Evolutionary conservation across 2,888 invertebrate genomes (phyloP).

Genomic region (Pollenia amentaria): DNA sequence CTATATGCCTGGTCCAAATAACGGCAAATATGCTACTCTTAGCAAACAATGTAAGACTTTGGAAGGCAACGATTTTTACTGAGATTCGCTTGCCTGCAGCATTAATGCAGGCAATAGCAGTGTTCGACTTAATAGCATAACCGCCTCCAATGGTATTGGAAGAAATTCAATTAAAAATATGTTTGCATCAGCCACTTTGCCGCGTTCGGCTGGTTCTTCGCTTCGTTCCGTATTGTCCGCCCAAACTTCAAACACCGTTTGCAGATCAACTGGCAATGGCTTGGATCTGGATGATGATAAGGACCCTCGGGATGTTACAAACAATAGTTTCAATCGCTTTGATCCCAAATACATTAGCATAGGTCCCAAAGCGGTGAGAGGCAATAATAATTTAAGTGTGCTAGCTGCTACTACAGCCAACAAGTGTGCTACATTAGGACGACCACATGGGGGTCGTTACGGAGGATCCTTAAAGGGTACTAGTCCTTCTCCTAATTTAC

Average conservation of each 20-base stretch:
- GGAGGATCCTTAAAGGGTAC: conserved; percentile 84
- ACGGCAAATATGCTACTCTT: conserved; percentile 96
- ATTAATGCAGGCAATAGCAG: conserved; percentile 85
- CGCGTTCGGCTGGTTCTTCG: conserved; percentile 83
- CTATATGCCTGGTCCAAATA: conserved; percentile 88
- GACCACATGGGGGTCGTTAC: conserved; percentile 83
- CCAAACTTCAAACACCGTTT: conserved; percentile 81
- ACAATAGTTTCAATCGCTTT: conserved; percentile 84
- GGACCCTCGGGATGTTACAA: conserved; percentile 84
- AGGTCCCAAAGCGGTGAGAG: conserved; percentile 83
- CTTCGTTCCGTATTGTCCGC: conserved; percentile 82
- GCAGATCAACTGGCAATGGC: conserved; percentile 82
- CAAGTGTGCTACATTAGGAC: conserved; percentile 84
- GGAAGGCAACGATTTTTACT: conserved; percentile 97
- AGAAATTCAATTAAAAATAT: conserved; percentile 81
- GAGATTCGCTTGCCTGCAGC: conserved; percentile 89
- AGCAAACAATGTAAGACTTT: conserved; percentile 98
- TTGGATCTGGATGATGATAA: conserved; percentile 81
- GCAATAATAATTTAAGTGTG: conserved; percentile 82
- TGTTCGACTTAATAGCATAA: conserved; percentile 79
- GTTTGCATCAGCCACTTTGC: conserved; percentile 83
- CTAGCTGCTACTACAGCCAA: conserved; percentile 81
- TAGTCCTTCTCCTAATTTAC: conserved; percentile 84
- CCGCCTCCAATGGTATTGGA: conserved; percentile 74
- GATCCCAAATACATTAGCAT: conserved; percentile 85